Percentiles rank a stretch among this genome's conserved stretches.
These are phyloP conservation scores for Cheilosia soror DNA, from an alignment of 2,888 invertebrate genomes.

Conservation along the genomic window DNA sequence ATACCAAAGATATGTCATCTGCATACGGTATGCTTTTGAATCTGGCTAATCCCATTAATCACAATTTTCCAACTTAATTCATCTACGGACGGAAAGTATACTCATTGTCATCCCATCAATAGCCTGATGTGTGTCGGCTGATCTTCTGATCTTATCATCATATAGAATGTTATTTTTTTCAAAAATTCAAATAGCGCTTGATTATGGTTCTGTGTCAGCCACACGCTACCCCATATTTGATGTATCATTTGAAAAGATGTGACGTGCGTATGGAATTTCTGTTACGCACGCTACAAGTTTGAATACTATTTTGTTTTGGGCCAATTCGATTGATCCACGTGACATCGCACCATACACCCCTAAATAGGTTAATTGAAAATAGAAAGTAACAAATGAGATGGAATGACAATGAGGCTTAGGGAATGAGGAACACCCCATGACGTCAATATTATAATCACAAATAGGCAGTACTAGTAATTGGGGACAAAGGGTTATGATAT, in stretches of 20 bases:
- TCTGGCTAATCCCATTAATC: not conserved
- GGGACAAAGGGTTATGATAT: constrained; percentile 13
- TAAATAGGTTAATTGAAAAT: constrained; percentile 36
- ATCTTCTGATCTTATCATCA: constrained; percentile 31
- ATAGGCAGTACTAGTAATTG: not conserved
- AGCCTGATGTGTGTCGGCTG: constrained; percentile 29
- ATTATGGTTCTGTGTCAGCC: constrained; percentile 4
- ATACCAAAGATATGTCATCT: constrained; percentile 9
- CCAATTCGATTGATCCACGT: constrained; percentile 14
- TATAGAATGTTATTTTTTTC: not conserved
- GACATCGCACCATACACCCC: constrained; percentile 6
- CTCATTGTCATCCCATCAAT: constrained; percentile 3
- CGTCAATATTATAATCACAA: not conserved
- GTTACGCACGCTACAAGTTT: constrained; percentile 21
- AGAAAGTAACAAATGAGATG: not conserved
- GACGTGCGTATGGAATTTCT: constrained; percentile 43
- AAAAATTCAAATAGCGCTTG: constrained; percentile 15
- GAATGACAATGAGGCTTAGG: constrained; percentile 2
- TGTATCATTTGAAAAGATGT: constrained; percentile 8
- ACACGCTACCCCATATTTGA: constrained; percentile 33
- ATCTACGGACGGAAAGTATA: constrained; percentile 13
- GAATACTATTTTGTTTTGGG: not conserved
- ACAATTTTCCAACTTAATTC: constrained; percentile 16
- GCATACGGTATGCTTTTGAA: not conserved
- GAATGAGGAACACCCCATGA: not conserved